Evolutionary conservation across 2,113 vertebrate genomes (phyloP).

Genomic region (Forbesichthys papilliferus): DNA sequence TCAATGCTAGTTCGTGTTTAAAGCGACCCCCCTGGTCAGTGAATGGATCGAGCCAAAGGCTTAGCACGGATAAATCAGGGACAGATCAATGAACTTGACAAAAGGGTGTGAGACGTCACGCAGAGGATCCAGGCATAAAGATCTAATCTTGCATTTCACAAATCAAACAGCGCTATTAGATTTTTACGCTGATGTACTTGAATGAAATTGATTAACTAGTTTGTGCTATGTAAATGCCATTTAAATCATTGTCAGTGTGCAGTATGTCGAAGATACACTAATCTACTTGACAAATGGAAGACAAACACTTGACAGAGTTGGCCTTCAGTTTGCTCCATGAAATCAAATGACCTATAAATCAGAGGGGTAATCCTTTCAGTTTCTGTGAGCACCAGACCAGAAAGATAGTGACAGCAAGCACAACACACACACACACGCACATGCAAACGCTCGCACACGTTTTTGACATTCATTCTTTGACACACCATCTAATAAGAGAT

Average conservation of each 20-base stretch:
- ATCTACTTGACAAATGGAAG: neutral
- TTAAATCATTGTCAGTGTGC: neutral
- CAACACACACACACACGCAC: neutral
- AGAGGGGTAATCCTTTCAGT: conserved; percentile 3
- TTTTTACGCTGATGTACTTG: no score
- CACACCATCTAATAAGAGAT: conserved; percentile 36
- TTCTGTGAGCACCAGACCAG: conserved; percentile 5
- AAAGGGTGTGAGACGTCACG: no score
- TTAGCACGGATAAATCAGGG: conserved; percentile 43
- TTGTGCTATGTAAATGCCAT: no score
- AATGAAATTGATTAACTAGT: no score
- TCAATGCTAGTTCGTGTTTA: conserved; percentile 34
- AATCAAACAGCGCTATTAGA: no score
- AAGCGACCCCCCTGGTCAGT: conserved; percentile 13
- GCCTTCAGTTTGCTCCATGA: neutral
- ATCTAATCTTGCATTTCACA: no score
- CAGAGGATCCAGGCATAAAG: no score
- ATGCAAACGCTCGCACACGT: neutral
- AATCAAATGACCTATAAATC: neutral
- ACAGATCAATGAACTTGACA: conserved; percentile 42
- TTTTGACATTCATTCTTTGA: conserved; percentile 28
- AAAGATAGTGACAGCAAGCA: conserved; percentile 37
- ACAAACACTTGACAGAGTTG: neutral
- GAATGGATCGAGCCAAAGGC: conserved; percentile 32
- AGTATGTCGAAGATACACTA: neutral